phyloP scores from a whole-genome alignment of 2,797 vertebrate species.

The Rhincodon typus region DNA sequence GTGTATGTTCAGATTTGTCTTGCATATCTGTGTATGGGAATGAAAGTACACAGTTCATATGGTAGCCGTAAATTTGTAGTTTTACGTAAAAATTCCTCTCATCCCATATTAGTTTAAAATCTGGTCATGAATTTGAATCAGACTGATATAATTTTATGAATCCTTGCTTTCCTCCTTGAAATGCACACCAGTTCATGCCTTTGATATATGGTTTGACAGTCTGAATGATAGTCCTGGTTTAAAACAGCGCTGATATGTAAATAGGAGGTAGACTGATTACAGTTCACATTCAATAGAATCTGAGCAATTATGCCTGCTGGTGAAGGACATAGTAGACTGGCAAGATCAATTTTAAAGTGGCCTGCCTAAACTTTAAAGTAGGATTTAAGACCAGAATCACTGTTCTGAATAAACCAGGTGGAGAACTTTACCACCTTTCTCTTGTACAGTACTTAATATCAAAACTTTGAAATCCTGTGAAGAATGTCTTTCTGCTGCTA shows the following conservation, averaged over 20 bases:
- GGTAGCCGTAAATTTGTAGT: neutral
- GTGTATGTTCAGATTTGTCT: neutral
- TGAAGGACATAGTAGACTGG: neutral
- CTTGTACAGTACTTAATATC: conserved; percentile 34
- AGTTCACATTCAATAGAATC: neutral
- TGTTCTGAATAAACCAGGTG: conserved; percentile 26
- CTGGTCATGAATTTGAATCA: neutral
- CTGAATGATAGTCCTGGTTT: conserved; percentile 4
- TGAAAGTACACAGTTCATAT: neutral
- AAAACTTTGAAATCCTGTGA: conserved; percentile 33
- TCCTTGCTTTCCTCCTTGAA: neutral
- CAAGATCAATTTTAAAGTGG: conserved; percentile 14
- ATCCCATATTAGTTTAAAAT: conserved; percentile 9
- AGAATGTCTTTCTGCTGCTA: conserved; percentile 36
- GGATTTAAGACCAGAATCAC: conserved; percentile 35
- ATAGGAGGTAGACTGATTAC: neutral
- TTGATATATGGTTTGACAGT: neutral
- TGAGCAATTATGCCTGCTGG: neutral
- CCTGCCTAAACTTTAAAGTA: conserved; percentile 14
- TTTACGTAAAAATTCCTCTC: neutral
- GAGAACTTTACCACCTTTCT: conserved; percentile 26
- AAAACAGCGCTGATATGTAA: neutral
- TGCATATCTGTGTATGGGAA: conserved; percentile 11
- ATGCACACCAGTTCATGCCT: conserved; percentile 11
- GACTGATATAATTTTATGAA: neutral